Conservation (phyloP, 1,140 invertebrate genomes). For the Bicyclus anynana region DNA sequence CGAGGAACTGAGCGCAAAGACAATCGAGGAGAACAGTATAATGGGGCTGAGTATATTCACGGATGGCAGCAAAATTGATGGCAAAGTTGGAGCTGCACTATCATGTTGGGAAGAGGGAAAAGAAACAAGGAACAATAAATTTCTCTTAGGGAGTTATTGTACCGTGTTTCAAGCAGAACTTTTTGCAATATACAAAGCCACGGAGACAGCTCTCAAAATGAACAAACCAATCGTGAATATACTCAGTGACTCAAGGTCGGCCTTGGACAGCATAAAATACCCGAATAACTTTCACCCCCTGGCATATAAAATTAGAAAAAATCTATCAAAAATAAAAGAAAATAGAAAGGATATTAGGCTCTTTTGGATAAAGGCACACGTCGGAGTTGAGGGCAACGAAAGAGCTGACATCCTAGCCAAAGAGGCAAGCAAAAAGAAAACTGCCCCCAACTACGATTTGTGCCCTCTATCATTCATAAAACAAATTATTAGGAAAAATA, state of each 20-base stretch:
- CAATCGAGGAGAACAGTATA: too few species aligned
- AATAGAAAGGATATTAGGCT: neutral
- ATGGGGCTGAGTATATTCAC: slow-evolving; percentile 4
- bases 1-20: neutral
- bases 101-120: slow-evolving; percentile 5
- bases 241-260: too few species aligned
- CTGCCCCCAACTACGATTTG: neutral
- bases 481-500: neutral
- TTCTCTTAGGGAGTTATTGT: neutral
- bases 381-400: neutral
- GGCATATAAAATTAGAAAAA: too few species aligned
- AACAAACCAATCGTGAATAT: too few species aligned
- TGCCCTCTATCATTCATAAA: neutral
- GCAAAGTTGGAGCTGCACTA: slow-evolving; percentile 13
- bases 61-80: slow-evolving; percentile 19
- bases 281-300: too few species aligned
- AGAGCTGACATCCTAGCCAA: neutral
- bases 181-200: neutral
- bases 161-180: slow-evolving; percentile 14
- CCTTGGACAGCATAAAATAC: too few species aligned
- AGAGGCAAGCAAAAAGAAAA: neutral
- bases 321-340: neutral
- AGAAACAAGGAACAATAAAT: neutral
- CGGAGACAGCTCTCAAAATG: too few species aligned
- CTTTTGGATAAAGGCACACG: neutral